A percentile compares a stretch with the other conserved stretches of the same genome.
Conservation (phyloP, 1,140 invertebrate genomes). For the Idris sp. region DNA sequence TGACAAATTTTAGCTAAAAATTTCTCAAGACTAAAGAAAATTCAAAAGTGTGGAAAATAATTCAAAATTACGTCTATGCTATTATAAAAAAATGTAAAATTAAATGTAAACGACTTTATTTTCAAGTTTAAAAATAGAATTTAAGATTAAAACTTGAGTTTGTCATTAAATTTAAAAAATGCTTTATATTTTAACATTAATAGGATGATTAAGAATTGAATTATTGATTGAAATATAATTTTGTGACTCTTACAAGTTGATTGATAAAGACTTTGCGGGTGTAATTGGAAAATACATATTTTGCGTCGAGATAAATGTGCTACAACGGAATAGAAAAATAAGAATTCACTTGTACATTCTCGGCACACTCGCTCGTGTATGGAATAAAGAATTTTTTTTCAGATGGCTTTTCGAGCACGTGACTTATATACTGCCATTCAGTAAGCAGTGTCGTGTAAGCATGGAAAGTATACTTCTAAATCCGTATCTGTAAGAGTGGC, state of each 20-base stretch:
- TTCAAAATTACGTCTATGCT: too few species aligned
- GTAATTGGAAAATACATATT: constrained; percentile 57
- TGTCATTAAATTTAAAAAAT: too few species aligned
- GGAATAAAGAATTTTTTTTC: constrained; percentile 53
- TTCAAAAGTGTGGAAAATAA: too few species aligned
- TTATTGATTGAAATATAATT: too few species aligned
- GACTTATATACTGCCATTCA: constrained; percentile 49
- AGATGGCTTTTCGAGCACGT: constrained; percentile 40
- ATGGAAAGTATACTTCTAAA: constrained; percentile 41
- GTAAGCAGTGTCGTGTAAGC: constrained; percentile 47
- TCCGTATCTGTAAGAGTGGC: constrained; percentile 26
- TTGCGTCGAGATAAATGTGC: constrained; percentile 46
- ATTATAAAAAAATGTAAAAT: too few species aligned
- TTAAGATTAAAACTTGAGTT: too few species aligned
- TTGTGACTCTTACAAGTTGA: constrained; percentile 20
- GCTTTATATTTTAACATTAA: too few species aligned
- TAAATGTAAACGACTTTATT: too few species aligned
- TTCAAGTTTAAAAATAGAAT: too few species aligned
- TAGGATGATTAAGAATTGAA: constrained; percentile 5
- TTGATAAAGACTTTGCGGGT: constrained; percentile 31
- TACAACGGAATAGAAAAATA: constrained; percentile 49
- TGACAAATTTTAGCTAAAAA: too few species aligned
- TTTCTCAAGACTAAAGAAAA: too few species aligned
- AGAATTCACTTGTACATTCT: constrained; percentile 32
- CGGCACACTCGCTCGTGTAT: constrained; percentile 35